Base-by-base conservation (phyloP, 2,113 vertebrate species). In the Upupa epops region DNA sequence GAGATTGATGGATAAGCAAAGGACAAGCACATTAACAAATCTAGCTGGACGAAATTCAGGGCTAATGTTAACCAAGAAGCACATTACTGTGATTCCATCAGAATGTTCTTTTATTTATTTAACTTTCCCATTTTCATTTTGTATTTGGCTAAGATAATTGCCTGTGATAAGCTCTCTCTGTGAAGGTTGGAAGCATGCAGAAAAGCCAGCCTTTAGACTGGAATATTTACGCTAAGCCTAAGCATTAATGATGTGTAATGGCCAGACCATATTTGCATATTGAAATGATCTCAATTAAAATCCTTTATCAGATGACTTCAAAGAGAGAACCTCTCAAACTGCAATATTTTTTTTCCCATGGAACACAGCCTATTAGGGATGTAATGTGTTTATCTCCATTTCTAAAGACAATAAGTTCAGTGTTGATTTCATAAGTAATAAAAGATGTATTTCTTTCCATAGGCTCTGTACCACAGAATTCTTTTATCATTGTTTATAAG, bases 61-160 rank as follows among this genome's bases (percentile, higher is more conserved):
- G 94, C 90, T 96, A 93, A 95, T 94, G 95, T 95, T 97, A 96
- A 96, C 96, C 86, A 91, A 95, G 96, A 87, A 81, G 93, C 93
- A 94, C 93, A 84, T 95, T 86, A 93, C 94, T 59, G 83, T 77
- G 97, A 97, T 98, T 96, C 95, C 92, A 97, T 97, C 97, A 96
- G 94, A 97, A 96, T 97, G 95, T 94, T 94, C 96, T 96, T 97
- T 96, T 98, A 97, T 98, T 97, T 98, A 97, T 97, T 98, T 97
- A 97, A 98, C 96, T 97, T 98, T 97, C 93, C 96, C 96, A 97
- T 97, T 98, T 97, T 97, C 97, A 94, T 94, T 96, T 97, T 97
- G 97, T 98, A 97, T 98, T 98, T 98, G 97, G 96, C 96, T 96
- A 97, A 98, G 97, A 98, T 98, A 98, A 98, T 98, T 98, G 97